Evolutionary conservation across 2,797 vertebrate species (phyloP).

Genomic region (Siniperca obscura): DNA sequence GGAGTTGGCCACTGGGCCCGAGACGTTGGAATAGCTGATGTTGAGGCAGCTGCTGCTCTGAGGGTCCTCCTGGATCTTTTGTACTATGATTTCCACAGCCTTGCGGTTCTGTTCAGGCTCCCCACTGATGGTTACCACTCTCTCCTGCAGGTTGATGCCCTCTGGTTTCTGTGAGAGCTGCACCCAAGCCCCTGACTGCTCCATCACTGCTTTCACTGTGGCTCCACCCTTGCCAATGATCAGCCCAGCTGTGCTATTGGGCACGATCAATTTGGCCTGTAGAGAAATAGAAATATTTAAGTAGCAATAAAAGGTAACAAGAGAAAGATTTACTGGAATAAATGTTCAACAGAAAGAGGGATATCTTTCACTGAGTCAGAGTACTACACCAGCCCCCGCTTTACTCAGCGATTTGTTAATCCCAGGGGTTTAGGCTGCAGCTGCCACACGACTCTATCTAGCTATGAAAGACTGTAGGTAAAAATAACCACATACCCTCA

Average conservation of each 20-base stretch:
- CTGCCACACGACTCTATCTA: constrained; percentile 82
- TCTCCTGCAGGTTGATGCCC: constrained; percentile 95
- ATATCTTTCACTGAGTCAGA: constrained; percentile 71
- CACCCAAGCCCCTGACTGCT: constrained; percentile 96
- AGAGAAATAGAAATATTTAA: constrained; percentile 70
- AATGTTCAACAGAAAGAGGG: constrained; percentile 59
- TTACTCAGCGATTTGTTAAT: constrained; percentile 88
- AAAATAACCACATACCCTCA: constrained; percentile 86
- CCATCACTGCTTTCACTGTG: constrained; percentile 96
- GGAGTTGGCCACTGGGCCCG: constrained; percentile 95
- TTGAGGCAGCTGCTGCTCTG: constrained; percentile 97
- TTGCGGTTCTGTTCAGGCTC: constrained; percentile 95
- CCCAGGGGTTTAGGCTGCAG: constrained; percentile 86
- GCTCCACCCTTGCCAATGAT: constrained; percentile 96
- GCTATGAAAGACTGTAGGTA: constrained; percentile 83
- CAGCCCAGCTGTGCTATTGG: constrained; percentile 95
- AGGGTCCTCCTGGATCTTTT: constrained; percentile 97
- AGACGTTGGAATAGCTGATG: constrained; percentile 96
- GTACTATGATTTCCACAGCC: constrained; percentile 94
- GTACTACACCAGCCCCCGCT: constrained; percentile 75
- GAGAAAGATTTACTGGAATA: constrained; percentile 50
- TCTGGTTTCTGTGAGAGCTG: constrained; percentile 97
- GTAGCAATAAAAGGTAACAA: constrained; percentile 66
- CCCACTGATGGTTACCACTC: constrained; percentile 95
- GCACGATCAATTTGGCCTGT: constrained; percentile 95